A percentile compares a stretch with the other conserved stretches of the same genome.
Conservation (phyloP, 2,797 vertebrate species). For the Astyanax mexicanus region DNA sequence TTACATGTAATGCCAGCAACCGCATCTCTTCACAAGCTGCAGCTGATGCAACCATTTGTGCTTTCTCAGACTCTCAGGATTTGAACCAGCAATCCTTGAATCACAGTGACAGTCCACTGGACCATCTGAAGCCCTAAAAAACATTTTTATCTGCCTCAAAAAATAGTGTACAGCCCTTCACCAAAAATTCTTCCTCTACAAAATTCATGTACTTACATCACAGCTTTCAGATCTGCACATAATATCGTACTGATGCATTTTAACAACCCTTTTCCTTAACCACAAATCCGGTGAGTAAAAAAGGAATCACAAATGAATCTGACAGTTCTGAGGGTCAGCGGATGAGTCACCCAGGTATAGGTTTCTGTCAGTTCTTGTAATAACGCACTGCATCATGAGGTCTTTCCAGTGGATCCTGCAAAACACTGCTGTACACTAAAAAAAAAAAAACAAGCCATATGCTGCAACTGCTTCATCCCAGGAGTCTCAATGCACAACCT, state of each 20-base stretch:
- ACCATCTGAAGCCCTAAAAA: too few relatives aligned
- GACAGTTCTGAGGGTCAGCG: slow-evolving; percentile 19
- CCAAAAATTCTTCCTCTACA: not conserved
- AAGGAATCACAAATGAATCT: not conserved
- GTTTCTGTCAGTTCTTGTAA: slow-evolving; percentile 60
- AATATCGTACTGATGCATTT: not conserved
- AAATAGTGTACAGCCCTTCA: too few relatives aligned
- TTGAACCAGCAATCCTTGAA: too few relatives aligned
- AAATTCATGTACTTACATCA: not conserved
- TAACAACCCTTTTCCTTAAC: not conserved
- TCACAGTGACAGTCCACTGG: too few relatives aligned
- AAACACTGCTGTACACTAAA: slow-evolving; percentile 52
- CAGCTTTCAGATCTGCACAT: not conserved
- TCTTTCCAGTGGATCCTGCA: slow-evolving; percentile 47
- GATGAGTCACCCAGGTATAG: slow-evolving; percentile 25
- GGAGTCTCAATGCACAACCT: slow-evolving; percentile 60
- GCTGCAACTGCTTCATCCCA: slow-evolving; percentile 60
- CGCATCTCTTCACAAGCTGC: too few relatives aligned
- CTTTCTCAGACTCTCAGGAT: too few relatives aligned
- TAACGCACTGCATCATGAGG: slow-evolving; percentile 54
- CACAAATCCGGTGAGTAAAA: slow-evolving; percentile 1
- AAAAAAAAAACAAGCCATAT: slow-evolving; percentile 63
- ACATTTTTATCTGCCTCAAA: too few relatives aligned
- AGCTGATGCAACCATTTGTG: too few relatives aligned
- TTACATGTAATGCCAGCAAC: too few relatives aligned